phyloP scores from a whole-genome alignment of 92 coral and sea anemone genomes.

The Montipora capitata region DNA sequence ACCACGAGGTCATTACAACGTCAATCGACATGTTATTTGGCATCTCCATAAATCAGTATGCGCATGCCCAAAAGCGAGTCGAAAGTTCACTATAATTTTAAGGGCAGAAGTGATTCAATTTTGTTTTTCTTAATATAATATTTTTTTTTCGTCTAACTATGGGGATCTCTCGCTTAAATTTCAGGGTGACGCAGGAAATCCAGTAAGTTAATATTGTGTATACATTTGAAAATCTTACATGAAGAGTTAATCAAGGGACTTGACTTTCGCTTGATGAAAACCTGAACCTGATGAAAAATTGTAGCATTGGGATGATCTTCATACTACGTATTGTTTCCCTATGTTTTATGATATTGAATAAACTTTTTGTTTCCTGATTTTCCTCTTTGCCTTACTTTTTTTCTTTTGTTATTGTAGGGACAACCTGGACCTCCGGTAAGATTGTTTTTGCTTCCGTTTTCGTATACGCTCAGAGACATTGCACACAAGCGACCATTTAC shows the following conservation, averaged over 20 bases:
- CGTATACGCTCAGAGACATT: not conserved
- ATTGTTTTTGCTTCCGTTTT: not conserved
- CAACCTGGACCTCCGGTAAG: conserved; percentile 95
- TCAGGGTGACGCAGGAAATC: conserved; percentile 77
- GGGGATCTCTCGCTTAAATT: conserved; percentile 3
- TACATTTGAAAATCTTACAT: too few relatives aligned
- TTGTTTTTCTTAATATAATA: not conserved
- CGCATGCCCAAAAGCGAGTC: too few relatives aligned
- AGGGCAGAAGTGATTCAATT: not conserved
- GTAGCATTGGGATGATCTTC: too few relatives aligned
- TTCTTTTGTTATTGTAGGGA: conserved; percentile 72
- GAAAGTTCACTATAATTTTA: too few relatives aligned
- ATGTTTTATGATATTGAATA: not conserved
- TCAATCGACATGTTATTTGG: too few relatives aligned
- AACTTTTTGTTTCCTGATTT: not conserved
- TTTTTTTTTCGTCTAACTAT: not conserved
- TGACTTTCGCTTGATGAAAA: too few relatives aligned
- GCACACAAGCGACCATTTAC: not conserved
- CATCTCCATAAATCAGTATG: too few relatives aligned
- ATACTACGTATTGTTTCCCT: too few relatives aligned
- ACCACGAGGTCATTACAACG: too few relatives aligned
- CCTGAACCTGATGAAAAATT: too few relatives aligned
- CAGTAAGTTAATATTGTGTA: conserved; percentile 1
- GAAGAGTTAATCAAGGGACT: too few relatives aligned
- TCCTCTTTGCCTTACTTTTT: not conserved